Base-by-base conservation (phyloP, 2,113 vertebrate species). In the Syngnathus typhle region DNA sequence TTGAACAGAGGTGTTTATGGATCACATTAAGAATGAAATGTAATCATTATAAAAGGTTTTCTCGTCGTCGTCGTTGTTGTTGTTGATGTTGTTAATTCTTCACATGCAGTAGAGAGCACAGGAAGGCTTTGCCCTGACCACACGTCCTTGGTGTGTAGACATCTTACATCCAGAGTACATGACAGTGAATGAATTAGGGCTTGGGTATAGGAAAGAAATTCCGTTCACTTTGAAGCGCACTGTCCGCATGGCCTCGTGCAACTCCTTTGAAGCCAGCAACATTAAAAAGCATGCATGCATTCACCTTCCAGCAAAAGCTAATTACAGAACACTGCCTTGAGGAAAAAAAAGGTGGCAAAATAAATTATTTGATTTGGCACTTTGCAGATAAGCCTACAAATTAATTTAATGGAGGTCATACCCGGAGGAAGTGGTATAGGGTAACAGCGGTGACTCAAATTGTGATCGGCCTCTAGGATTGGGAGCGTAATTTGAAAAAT, bases 201-300 rank as follows among this genome's bases (percentile, higher is more conserved):
- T 10, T 19, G 47, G 58, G 47, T 41, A 41, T 41, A 41, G 19
- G 71, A 60, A 63, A 3, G 44, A 69, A 59, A 60, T 65, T 52
- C 38, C 69, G 44, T 70, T 78, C 63, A 73, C 75, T 85, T 78
- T 75, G 68, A 82, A 83, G 75, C 64, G 43, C 18, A 63, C 46
- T 46, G 55, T 49, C 70, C 63, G 44, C 44, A 6, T 43, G 52
- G 54, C 51, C 65, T 61, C 23, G 1, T 74, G 58, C 67, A 63
- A 39, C 69, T 44, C 39, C 68, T 87, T 72, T 82, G 70, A 85
- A 82, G 68, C 69, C 60, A 60, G 65, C 69, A 76, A 52, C 60
- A 60, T 68, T 76, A 71, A 84, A 72, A 80, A 75, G 68, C 19
- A 61, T 70, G 61, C 44, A 64, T 72, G 77, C 44, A 65, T 72